phyloP scores from a whole-genome alignment of 1,140 invertebrate species.

The Macrosteles quadrilineatus region DNA sequence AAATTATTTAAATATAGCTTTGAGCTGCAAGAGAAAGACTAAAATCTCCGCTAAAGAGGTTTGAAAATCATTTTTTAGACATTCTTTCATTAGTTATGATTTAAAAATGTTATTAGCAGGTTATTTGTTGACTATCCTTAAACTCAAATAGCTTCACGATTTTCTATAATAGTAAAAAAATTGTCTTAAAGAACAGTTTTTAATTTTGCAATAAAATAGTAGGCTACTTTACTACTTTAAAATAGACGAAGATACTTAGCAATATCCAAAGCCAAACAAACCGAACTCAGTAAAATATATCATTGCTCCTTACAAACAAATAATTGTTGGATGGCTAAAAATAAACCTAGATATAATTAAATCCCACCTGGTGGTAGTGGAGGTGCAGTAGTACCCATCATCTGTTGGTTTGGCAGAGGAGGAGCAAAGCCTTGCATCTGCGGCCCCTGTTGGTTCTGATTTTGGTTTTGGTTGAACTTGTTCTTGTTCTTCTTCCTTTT shows the following conservation, averaged over 20 bases:
- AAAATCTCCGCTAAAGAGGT: neutral
- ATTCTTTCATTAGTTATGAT: neutral
- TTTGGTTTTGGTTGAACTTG: neutral
- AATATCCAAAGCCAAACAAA: no score
- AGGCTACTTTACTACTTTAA: neutral
- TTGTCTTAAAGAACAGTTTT: neutral
- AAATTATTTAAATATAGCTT: neutral
- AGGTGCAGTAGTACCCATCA: constrained; percentile 1
- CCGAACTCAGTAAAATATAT: no score
- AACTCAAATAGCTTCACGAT: neutral
- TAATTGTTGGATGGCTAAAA: no score
- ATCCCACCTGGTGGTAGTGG: constrained; percentile 28
- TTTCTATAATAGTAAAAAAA: neutral
- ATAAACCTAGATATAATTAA: no score
- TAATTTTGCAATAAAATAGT: neutral
- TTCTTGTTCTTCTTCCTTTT: constrained; percentile 20
- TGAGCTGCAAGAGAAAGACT: neutral
- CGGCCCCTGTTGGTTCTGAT: neutral
- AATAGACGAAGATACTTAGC: no score
- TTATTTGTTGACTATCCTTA: neutral
- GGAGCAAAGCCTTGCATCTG: neutral
- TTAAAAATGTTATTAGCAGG: neutral
- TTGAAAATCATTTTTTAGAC: neutral
- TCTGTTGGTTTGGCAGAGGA: neutral
- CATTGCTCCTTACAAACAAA: no score